phyloP scores from a whole-genome alignment of 2,113 vertebrate genomes.

The Poecilia latipinna region DNA sequence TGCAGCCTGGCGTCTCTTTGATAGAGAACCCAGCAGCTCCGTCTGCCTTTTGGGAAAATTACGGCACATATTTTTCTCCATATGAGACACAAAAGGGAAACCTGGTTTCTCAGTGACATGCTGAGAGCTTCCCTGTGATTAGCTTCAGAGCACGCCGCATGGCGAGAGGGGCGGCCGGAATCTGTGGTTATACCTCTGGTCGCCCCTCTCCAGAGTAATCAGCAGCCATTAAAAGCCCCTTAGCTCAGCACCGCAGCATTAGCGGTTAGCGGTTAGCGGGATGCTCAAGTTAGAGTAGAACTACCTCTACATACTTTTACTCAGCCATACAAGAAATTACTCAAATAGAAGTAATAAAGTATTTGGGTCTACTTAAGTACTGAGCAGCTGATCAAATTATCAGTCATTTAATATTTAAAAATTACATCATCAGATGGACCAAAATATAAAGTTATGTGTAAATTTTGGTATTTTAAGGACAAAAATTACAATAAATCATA shows the following conservation, averaged over 20 bases:
- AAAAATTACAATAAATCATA: no score
- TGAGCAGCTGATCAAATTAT: no score
- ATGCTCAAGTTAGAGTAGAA: no score
- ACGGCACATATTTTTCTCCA: constrained; percentile 41
- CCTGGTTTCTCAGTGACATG: constrained; percentile 47
- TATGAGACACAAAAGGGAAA: constrained; percentile 65
- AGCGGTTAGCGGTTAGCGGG: constrained; percentile 58
- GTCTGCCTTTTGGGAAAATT: constrained; percentile 7
- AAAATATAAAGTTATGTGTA: no score
- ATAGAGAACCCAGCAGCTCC: neutral
- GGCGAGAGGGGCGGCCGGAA: no score
- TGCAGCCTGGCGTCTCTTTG: neutral
- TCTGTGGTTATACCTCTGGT: constrained; percentile 77
- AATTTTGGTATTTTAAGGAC: no score
- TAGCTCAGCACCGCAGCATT: constrained; percentile 62
- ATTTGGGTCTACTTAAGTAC: no score
- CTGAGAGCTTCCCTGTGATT: constrained; percentile 64
- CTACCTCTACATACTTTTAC: no score
- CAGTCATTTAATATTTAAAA: no score
- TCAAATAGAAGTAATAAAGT: no score
- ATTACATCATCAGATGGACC: no score
- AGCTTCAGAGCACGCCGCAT: constrained; percentile 71
- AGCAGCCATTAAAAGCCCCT: constrained; percentile 77
- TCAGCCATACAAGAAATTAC: no score
- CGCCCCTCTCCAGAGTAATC: constrained; percentile 78